Base-by-base conservation (phyloP, 1,140 invertebrate genomes). In the Meteorus sp. region DNA sequence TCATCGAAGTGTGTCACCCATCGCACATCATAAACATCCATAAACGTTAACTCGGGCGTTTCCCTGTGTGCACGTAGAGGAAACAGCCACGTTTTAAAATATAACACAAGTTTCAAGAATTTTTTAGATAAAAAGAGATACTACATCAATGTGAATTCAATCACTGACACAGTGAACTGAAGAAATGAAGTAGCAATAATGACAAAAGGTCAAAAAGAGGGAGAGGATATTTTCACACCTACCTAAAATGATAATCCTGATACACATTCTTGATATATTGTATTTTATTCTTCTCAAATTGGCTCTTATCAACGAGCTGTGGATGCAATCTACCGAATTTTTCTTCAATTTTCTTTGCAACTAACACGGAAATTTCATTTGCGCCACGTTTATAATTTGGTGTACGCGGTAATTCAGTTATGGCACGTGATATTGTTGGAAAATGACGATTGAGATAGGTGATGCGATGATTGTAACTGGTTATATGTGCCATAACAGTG, bases 401-500 rank as follows among this genome's bases (percentile, higher is more conserved):
- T 8, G 76, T 78, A 59, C 77, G 76, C 63, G 78, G 78, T 64
- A 80, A 64, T 50, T 80, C 76, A 23, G 69, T 70, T 51, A 80
- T 80, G 3, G 78, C 78, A 41, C 78, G 71, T 61, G 78, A 79
- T 58, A 80, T 77, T 1, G 77, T 82, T 17, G 82, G 80, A 68
- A 84, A 85, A 69, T 85, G 82, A 53, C 81, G 75, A 70, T 83
- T 81, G 33, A 84, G 71, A 71, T 83, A 84, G 35, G 82, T 85
- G 61, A 82, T 77, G 3, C 86, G 83, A 67, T 92, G 90, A 68
- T 85, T 86, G 67, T 85, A 86, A 66, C 88, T 89, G 2, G 85
- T 86, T 65, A 91, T 82, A 71, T 92, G 90, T 44, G 85, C 85
- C 76, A 91, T 85, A 56, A 90, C 88, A 13, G 86, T 90, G 23